These are phyloP conservation scores for Gymnoscelis rufifasciata DNA, from an alignment of 2,888 invertebrate genomes.

Conservation along the genomic window DNA sequence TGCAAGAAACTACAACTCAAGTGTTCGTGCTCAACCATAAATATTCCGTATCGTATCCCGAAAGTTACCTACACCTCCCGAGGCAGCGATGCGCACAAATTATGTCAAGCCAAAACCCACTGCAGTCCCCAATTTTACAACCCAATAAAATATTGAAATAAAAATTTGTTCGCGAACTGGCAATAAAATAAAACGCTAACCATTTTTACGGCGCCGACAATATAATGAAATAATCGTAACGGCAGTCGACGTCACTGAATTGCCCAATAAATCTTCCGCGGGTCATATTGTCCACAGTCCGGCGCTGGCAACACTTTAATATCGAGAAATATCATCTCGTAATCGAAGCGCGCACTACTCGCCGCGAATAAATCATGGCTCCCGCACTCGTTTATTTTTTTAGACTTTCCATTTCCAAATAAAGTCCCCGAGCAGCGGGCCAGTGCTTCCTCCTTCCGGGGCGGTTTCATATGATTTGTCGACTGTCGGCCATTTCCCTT, in stretches of 20 bases:
- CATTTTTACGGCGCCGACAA: conserved; percentile 76
- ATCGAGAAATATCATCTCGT: conserved; percentile 78
- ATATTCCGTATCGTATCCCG: conserved; percentile 21
- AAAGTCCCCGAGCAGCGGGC: conserved; percentile 75
- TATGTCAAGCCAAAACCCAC: conserved; percentile 45
- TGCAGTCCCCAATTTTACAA: conserved; percentile 60
- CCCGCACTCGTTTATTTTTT: conserved; percentile 72
- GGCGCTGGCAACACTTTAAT: conserved; percentile 78
- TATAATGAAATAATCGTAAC: conserved; percentile 79
- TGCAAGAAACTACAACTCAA: not conserved
- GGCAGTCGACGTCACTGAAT: conserved; percentile 73
- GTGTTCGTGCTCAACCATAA: conserved; percentile 15
- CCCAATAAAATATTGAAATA: conserved; percentile 76
- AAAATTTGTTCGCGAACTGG: conserved; percentile 63
- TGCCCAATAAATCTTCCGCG: conserved; percentile 75
- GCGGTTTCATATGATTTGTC: conserved; percentile 77
- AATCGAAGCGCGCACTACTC: conserved; percentile 72
- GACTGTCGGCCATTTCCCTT: conserved; percentile 75
- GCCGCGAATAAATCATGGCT: conserved; percentile 66
- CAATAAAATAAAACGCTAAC: conserved; percentile 77
- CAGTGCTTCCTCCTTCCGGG: conserved; percentile 77
- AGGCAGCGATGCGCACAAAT: conserved; percentile 46
- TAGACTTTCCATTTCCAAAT: conserved; percentile 79
- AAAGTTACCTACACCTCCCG: conserved; percentile 33
- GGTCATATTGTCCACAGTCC: conserved; percentile 78